phyloP scores from a whole-genome alignment of 2,113 vertebrate species.

The Leptocoma aspasia region DNA sequence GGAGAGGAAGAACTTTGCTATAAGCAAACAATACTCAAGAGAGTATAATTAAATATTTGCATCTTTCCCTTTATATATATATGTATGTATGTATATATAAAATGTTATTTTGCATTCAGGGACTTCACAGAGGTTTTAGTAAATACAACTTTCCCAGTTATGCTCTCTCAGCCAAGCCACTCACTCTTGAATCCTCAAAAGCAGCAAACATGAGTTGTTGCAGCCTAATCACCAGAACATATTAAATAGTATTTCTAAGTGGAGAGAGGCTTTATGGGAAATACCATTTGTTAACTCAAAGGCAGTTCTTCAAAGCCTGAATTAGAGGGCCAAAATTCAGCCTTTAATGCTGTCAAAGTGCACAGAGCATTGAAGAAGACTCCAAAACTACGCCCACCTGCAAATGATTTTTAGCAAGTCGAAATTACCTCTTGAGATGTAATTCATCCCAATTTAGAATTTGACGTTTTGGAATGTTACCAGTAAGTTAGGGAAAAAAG shows the following conservation, averaged over 20 bases:
- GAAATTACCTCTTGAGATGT: neutral
- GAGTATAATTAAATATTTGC: neutral
- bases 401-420: neutral
- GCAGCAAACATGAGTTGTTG: neutral
- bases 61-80: neutral
- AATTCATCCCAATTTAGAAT: neutral
- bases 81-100: neutral
- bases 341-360: neutral
- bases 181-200: neutral
- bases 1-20: neutral
- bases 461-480: neutral
- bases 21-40: neutral
- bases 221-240: neutral
- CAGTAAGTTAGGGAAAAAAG: neutral
- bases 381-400: neutral
- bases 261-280: neutral
- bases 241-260: neutral
- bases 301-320: neutral
- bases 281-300: neutral
- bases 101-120: neutral
- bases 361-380: neutral
- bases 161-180: neutral
- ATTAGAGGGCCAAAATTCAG: neutral
- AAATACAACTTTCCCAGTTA: neutral
- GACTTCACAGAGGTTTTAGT: neutral